These are phyloP conservation scores for Pangasianodon gigas DNA, from an alignment of 2,113 vertebrate genomes.

Conservation along the genomic window DNA sequence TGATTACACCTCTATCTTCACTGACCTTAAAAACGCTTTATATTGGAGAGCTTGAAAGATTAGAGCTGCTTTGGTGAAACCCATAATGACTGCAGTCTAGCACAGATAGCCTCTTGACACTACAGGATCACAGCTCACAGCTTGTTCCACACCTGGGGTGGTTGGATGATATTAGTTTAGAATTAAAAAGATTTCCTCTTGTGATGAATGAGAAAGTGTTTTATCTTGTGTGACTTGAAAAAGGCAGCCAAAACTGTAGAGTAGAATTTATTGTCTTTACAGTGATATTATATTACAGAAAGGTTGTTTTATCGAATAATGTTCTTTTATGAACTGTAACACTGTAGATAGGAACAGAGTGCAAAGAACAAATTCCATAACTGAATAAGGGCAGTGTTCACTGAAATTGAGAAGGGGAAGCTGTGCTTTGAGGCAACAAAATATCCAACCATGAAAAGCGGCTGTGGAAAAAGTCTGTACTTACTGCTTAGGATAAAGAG, in stretches of 20 bases:
- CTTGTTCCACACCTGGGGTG: neutral
- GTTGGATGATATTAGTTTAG: neutral
- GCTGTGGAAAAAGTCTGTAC: neutral
- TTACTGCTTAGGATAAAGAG: neutral
- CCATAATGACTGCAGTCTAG: neutral
- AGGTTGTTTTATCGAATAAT: neutral
- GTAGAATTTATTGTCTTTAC: neutral
- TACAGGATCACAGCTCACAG: neutral
- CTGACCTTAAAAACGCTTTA: neutral
- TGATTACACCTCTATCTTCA: neutral
- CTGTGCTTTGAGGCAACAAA: neutral
- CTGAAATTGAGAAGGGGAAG: neutral
- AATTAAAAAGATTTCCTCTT: neutral
- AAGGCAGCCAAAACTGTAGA: neutral
- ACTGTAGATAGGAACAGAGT: neutral
- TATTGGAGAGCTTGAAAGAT: neutral
- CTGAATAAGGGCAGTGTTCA: neutral
- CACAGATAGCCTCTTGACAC: neutral
- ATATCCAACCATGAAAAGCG: neutral
- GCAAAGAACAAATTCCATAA: neutral
- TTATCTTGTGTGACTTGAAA: neutral
- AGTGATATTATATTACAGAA: neutral
- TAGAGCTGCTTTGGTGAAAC: neutral
- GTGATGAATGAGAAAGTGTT: neutral
- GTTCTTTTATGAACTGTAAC: neutral